phyloP scores from a whole-genome alignment of 2,113 vertebrate genomes.

The Elanoides forficatus region DNA sequence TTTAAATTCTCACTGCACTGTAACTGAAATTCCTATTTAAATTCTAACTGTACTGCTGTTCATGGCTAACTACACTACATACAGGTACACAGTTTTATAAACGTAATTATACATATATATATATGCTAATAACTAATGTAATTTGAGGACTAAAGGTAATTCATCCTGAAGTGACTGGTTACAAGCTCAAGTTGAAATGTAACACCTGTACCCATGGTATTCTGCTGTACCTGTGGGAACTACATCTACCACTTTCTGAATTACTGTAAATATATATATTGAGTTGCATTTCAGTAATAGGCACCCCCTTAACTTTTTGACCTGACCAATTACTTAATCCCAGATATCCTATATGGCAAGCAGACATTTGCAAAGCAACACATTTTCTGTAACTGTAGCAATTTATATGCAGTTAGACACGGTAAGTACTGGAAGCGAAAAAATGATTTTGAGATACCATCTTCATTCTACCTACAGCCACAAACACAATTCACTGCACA shows the following conservation, averaged over 20 bases:
- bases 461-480: not conserved
- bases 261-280: not conserved
- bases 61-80: not conserved
- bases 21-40: not conserved
- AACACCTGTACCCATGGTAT: not conserved
- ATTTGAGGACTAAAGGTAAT: not conserved
- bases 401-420: not conserved
- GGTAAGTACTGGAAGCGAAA: not conserved
- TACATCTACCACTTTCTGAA: not conserved
- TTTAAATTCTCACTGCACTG: not conserved
- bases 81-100: not conserved
- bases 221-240: not conserved
- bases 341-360: not conserved
- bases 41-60: not conserved
- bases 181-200: not conserved
- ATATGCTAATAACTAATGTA: not conserved
- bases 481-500: not conserved
- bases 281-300: not conserved
- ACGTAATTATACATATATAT: not conserved
- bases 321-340: not conserved
- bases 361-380: not conserved
- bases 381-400: not conserved
- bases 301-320: not conserved
- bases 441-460: not conserved
- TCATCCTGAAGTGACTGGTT: not conserved